Conservation (phyloP, 2,797 vertebrate genomes). For the Spea hammondii region DNA sequence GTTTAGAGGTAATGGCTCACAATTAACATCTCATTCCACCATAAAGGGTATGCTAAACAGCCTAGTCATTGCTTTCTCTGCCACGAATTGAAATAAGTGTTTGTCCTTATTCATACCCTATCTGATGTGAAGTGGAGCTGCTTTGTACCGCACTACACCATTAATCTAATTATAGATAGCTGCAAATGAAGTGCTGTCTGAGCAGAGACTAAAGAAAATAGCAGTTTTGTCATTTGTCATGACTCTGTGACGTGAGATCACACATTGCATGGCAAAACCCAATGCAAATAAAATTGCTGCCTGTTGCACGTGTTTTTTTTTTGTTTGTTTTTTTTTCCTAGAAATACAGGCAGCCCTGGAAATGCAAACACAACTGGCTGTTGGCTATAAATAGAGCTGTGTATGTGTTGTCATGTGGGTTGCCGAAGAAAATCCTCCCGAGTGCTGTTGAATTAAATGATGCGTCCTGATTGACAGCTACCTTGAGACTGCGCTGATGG, state of each 20-base stretch:
- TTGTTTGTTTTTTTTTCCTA: slow-evolving; percentile 59
- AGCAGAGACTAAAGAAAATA: slow-evolving; percentile 76
- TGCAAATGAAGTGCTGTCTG: slow-evolving; percentile 87
- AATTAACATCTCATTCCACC: slow-evolving; percentile 98
- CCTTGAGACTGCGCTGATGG: slow-evolving; percentile 97
- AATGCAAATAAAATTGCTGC: slow-evolving; percentile 78
- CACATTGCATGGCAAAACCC: slow-evolving; percentile 76
- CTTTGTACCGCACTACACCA: slow-evolving; percentile 84
- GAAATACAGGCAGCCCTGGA: slow-evolving; percentile 80
- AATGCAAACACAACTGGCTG: slow-evolving; percentile 78
- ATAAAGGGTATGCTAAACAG: slow-evolving; percentile 95
- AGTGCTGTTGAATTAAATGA: slow-evolving; percentile 89
- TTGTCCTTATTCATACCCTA: slow-evolving; percentile 89
- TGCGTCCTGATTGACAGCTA: slow-evolving; percentile 98
- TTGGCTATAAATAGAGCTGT: slow-evolving; percentile 93
- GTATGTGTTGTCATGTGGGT: slow-evolving; percentile 86
- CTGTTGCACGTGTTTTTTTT: slow-evolving; percentile 74
- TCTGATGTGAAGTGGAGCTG: slow-evolving; percentile 84
- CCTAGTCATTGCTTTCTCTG: slow-evolving; percentile 83
- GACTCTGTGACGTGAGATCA: slow-evolving; percentile 75
- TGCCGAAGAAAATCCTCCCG: slow-evolving; percentile 81
- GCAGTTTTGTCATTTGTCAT: slow-evolving; percentile 82
- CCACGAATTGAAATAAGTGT: slow-evolving; percentile 88
- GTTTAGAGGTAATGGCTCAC: slow-evolving; percentile 99
- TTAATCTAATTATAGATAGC: slow-evolving; percentile 98